Base-by-base conservation (phyloP, 2,797 vertebrate species). In the Crocidura indochinensis region DNA sequence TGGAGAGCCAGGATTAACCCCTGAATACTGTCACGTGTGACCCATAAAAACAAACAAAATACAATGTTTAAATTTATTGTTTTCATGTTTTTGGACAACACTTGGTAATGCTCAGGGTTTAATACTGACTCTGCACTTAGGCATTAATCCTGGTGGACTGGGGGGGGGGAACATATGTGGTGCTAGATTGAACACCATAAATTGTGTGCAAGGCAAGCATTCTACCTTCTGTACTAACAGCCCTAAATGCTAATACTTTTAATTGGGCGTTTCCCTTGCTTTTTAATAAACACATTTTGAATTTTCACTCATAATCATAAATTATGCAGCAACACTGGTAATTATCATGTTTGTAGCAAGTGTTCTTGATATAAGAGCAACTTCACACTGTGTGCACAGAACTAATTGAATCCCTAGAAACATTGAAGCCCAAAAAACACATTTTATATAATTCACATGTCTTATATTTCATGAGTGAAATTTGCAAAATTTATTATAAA, bases 401-500 rank as follows among this genome's bases (percentile, higher is more conserved):
- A 74, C 6, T 78, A 74, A 20, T 67, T 72, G n/a, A 8, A 75
- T 79, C 91, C 29, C 60, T 86, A 68, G 14, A 86, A 86, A 86
- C 14, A 79, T 27, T 67, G 10, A 60, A 4, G 29, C 60, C 24
- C 62, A 49, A 77, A 87, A 47, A 6, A 67, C 11, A 91, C 60
- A n/a, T 76, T 87, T 93, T 10, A 29, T 64, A 91, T 49, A 73
- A n/a, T 69, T 22, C 11, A 46, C 0, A 20, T 49, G 46, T 38
- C 62, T 81, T 65, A 29, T 82, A 83, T 87, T 87, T 90, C 38
- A 84, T 74, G 38, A 83, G 31, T 12, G 46, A 46, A 73, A 91
- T 20, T 0, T 53, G 11, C 27, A 91, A 94, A 77, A 73, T 69
- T 10, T 8, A 46, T 81, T 60, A 74, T 47, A 77, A 87, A 92